Base-by-base conservation (phyloP, 1,140 invertebrate species). In the Drosophila littoralis region DNA sequence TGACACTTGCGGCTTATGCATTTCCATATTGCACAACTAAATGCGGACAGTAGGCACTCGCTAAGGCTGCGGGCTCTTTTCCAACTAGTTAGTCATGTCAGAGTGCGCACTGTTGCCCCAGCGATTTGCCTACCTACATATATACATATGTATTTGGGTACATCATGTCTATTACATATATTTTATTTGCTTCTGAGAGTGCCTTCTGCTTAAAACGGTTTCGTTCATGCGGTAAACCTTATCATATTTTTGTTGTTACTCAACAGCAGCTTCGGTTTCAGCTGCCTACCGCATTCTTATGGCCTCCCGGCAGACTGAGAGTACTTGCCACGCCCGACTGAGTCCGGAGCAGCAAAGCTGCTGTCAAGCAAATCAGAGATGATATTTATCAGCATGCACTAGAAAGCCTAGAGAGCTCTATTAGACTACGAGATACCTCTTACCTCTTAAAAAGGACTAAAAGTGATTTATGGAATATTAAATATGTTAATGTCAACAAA, bases 241-340 rank as follows among this genome's bases (percentile, higher is more conserved):
- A 86, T 88, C 79, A 78, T 79, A 71, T 79, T 88, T 83, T 88
- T 79, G 83, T 88, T 83, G 83, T 88, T 88, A 79, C 68, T 54
- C 59, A 81, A 79, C 64, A 77, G 66, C 52, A 71, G 81, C 63
- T 75, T 69, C 58, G 52, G 54, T 74, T 74, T 76, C 61, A 66
- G 54, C 43, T 65, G 69, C 50, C 51, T 50, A 59, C 51, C 40
- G 51, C 65, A 88, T 81, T 88, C 69, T 50, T 81, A 79, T 77
- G 83, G 83, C 66, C 73, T 86, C 83, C 71, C 63, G 45, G n/a
- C 54, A 32, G 45, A n/a, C 38, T 38, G 17, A 40, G 46, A 22
- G 48, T 40, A 63, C 48, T 54, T 42, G 48, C 36, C 69, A 88
- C 71, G 83, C 76, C 69, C 72, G 65, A 79, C 15, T 88, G 73